Percentiles rank a stretch among this genome's conserved stretches.
Evolutionary conservation across 2,113 vertebrate species (phyloP).

Genomic region (Porphyrio hochstetteri): DNA sequence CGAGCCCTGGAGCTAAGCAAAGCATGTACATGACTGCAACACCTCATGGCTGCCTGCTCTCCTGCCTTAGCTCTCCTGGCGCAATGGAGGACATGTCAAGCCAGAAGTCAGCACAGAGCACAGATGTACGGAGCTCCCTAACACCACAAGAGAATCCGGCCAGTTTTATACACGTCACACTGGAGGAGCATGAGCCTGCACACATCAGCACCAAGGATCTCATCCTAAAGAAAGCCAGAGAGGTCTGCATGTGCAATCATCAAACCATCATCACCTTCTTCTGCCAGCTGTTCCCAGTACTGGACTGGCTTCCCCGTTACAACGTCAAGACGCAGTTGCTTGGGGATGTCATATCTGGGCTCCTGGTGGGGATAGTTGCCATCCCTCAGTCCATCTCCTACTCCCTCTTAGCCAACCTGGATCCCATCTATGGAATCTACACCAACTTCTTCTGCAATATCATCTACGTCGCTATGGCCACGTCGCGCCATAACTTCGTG

Average conservation of each 20-base stretch:
- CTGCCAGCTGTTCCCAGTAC: conserved; percentile 41
- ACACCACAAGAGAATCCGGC: background rate
- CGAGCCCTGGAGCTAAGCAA: background rate
- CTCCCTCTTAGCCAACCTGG: conserved; percentile 67
- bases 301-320: conserved; percentile 63
- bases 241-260: background rate
- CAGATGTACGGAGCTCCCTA: background rate
- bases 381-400: conserved; percentile 73
- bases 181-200: conserved; percentile 36
- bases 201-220: background rate
- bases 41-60: background rate
- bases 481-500: conserved; percentile 56
- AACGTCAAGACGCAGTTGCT: background rate
- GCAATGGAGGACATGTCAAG: background rate
- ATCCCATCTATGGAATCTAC: conserved; percentile 70
- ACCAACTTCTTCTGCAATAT: conserved; percentile 73
- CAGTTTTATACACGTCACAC: background rate
- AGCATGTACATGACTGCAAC: background rate
- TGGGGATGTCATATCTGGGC: conserved; percentile 62
- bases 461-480: conserved; percentile 55
- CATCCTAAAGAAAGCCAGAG: conserved; percentile 9
- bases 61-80: background rate
- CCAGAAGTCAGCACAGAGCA: background rate
- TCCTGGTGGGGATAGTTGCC: conserved; percentile 67
- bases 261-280: background rate